A percentile compares a stretch with the other conserved stretches of the same genome.
Conservation (phyloP, 1,140 invertebrate species). For the Anastrepha obliqua region DNA sequence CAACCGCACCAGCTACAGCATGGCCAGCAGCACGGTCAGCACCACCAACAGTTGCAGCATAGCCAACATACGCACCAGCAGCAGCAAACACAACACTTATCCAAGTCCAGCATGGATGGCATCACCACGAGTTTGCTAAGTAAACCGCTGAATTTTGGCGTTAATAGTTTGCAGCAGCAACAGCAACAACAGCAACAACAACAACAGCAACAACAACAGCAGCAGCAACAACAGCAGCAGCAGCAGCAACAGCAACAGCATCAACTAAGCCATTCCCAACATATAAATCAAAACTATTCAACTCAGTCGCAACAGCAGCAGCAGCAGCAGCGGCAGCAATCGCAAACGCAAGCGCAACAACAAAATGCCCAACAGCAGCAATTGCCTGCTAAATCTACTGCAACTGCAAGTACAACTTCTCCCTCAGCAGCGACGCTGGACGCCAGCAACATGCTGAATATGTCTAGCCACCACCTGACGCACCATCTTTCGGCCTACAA, state of each 20-base stretch:
- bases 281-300: neutral
- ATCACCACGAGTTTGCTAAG: constrained; percentile 53
- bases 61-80: constrained; percentile 43
- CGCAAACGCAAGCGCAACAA: constrained; percentile 48
- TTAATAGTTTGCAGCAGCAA: constrained; percentile 55
- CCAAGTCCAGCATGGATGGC: constrained; percentile 51
- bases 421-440: constrained; percentile 56
- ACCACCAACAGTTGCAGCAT: constrained; percentile 48
- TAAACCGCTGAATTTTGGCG: constrained; percentile 61
- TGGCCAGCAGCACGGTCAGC: constrained; percentile 41
- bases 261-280: constrained; percentile 38
- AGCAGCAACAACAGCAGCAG: constrained; percentile 56
- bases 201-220: constrained; percentile 57
- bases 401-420: constrained; percentile 37
- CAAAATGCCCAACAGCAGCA: constrained; percentile 62
- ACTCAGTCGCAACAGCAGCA: constrained; percentile 39
- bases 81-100: constrained; percentile 31
- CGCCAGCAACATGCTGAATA: constrained; percentile 58
- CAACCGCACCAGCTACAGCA: constrained; percentile 58
- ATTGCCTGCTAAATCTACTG: constrained; percentile 7
- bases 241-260: constrained; percentile 56
- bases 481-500: constrained; percentile 71
- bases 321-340: constrained; percentile 58
- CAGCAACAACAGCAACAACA: constrained; percentile 52
- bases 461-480: constrained; percentile 65